Percentiles rank a stretch among this genome's conserved stretches.
These are phyloP conservation scores for Ceriagrion tenellum DNA, from an alignment of 2,888 invertebrate genomes.

Conservation along the genomic window DNA sequence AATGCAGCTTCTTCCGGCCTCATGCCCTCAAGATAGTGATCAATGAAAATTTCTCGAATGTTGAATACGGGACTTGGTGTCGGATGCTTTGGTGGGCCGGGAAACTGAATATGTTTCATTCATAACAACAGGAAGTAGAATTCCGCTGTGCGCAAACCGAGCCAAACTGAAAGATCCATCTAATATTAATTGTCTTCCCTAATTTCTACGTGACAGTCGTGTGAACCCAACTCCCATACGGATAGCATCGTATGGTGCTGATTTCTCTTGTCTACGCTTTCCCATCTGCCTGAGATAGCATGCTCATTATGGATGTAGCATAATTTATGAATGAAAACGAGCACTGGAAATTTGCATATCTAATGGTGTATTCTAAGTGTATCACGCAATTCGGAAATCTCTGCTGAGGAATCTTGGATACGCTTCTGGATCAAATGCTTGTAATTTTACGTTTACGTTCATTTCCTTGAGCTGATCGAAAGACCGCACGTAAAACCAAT, in stretches of 20 bases:
- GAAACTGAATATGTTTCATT: neutral
- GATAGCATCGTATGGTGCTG: neutral
- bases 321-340: neutral
- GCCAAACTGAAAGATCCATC: neutral
- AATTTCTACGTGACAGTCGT: neutral
- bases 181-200: neutral
- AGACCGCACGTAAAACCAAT: no score
- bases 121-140: neutral
- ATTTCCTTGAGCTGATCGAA: neutral
- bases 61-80: neutral
- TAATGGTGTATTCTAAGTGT: neutral
- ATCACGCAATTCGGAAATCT: no score
- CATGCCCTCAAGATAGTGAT: neutral
- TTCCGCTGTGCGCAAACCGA: neutral
- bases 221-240: neutral
- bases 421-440: no score
- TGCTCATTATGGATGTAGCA: neutral
- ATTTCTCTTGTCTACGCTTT: neutral
- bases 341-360: neutral
- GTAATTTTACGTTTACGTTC: neutral
- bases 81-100: neutral
- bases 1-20: neutral
- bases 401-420: no score
- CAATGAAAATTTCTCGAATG: neutral
- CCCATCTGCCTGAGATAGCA: neutral